Evolutionary conservation across 2,797 vertebrate genomes (phyloP), one percentile per base, ranked within the genome.

Genomic region (Sciaenops ocellatus): DNA sequence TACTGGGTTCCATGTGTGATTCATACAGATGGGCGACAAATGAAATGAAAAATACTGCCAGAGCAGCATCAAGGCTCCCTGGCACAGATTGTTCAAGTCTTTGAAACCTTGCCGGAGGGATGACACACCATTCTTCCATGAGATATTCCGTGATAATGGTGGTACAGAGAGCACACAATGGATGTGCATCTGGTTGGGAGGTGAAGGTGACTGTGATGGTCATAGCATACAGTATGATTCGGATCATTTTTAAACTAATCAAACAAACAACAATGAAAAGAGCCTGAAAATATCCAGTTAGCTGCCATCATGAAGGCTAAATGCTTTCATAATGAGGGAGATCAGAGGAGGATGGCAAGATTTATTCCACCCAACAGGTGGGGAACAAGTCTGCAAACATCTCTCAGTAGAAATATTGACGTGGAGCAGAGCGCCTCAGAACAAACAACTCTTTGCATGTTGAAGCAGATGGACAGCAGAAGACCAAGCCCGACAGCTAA

Each of bases 391-490:
- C 67, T 57, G 63, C 17, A 66, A 73, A 73, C 60, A 76, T 76
- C 47, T 50, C 50, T 51, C 42, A 9, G 63, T 8, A 55, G 34
- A 70, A 71, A 73, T 42, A 1, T 7, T 24, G 38, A 67, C 30
- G 18, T n/a, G n/a, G 5, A 73, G 44, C 60, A 2, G 24, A 73
- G 68, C 72, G 62, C 68, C 68, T 61, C 56, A 4, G 13, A 78
- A 67, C 30, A 79, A 87, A 85, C 72, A 83, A 61, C 6, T 72
- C 42, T 17, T 60, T 69, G 3, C 60, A 48, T 46, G 38, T 50
- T 70, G 48, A 48, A 61, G 57, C 82, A 89, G 86, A 86, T 84
- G 83, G 83, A 73, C 42, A 6, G 11, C 73, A 61, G 55, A 81
- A 56, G 61, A 79, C 38, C 16, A 9, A 65, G 79, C 54, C 44